Conservation (phyloP, 2,888 invertebrate genomes). For the Andrena fulva region DNA sequence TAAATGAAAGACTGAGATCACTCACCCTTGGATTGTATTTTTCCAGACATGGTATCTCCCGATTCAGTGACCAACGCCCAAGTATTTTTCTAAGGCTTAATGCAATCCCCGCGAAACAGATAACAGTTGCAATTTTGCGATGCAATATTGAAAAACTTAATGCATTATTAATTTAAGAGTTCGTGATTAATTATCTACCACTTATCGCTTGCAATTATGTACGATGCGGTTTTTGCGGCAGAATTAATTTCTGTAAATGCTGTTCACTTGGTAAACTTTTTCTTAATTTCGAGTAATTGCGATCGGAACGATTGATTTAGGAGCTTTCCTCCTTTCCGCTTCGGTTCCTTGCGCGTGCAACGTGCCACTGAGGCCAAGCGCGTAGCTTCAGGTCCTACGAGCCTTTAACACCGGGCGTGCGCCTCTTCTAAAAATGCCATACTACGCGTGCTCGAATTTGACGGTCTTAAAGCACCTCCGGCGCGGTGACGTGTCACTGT, state of each 20-base stretch:
- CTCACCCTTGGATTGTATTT: slow-evolving; percentile 40
- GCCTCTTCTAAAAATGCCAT: slow-evolving; percentile 70
- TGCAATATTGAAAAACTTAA: neutral
- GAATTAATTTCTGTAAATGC: neutral
- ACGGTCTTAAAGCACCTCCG: slow-evolving; percentile 9
- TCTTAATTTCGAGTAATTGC: neutral
- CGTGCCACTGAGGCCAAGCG: slow-evolving; percentile 47
- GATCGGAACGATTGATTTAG: neutral
- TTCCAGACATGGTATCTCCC: slow-evolving; percentile 29
- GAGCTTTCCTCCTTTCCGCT: neutral
- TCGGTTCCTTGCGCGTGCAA: slow-evolving; percentile 27
- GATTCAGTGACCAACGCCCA: neutral
- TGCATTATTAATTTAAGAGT: neutral
- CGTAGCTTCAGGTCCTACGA: slow-evolving; percentile 37
- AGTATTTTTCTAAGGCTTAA: neutral
- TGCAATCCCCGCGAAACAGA: neutral
- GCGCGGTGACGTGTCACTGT: slow-evolving; percentile 24
- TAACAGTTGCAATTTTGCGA: neutral
- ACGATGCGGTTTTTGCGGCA: neutral
- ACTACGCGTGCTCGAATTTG: slow-evolving; percentile 32
- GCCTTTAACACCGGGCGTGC: slow-evolving; percentile 56
- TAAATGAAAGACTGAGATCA: neutral
- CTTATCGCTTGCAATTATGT: neutral
- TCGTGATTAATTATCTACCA: neutral
- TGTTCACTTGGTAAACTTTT: neutral